Conservation (phyloP, 2,888 invertebrate genomes). For the Muscina levida region DNA sequence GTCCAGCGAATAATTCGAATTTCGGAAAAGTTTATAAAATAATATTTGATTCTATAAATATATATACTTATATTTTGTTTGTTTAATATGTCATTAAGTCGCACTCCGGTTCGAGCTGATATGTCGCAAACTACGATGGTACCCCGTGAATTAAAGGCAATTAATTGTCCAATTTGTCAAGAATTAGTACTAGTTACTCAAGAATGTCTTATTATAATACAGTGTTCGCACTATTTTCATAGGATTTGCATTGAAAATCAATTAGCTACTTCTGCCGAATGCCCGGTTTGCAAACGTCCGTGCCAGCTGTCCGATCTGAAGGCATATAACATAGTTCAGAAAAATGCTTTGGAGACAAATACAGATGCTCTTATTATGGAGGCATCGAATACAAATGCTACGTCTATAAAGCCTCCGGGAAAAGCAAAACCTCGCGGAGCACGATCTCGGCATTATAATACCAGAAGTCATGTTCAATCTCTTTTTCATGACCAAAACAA, state of each 20-base stretch:
- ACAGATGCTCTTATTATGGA: too few relatives aligned
- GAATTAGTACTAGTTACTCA: background rate
- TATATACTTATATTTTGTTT: too few relatives aligned
- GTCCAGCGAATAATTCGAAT: too few relatives aligned
- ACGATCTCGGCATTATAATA: background rate
- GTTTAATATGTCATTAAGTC: too few relatives aligned
- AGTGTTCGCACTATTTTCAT: conserved; percentile 8
- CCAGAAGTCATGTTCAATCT: background rate
- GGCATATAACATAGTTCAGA: too few relatives aligned
- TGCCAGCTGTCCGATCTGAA: conserved; percentile 5
- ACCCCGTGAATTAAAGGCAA: background rate
- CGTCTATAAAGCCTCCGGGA: too few relatives aligned
- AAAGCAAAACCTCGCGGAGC: too few relatives aligned
- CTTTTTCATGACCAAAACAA: background rate
- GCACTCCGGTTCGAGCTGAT: background rate
- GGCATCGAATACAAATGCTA: too few relatives aligned
- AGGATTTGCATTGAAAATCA: conserved; percentile 5
- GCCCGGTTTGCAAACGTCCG: background rate
- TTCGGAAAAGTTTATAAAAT: too few relatives aligned
- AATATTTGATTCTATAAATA: too few relatives aligned
- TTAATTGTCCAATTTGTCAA: background rate
- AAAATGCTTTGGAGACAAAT: background rate
- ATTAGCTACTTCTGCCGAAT: background rate
- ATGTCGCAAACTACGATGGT: background rate
- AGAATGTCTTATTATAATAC: conserved; percentile 5